Conservation (phyloP, 2,113 vertebrate genomes). For the Hippolais icterina region DNA sequence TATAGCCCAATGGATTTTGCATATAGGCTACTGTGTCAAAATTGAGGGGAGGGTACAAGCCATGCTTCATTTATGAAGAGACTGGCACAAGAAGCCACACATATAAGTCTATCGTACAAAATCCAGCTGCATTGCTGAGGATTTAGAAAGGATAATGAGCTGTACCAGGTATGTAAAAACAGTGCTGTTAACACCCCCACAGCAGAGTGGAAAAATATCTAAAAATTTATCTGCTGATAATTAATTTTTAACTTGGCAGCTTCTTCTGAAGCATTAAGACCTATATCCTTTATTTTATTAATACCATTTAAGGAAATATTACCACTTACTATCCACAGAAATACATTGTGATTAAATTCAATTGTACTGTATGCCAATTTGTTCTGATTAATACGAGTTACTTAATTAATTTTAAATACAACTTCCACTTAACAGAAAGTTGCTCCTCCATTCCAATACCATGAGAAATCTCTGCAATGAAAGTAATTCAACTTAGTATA, state of each 20-base stretch:
- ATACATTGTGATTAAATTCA: not conserved
- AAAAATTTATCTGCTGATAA: not conserved
- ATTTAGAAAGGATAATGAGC: not conserved
- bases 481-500: not conserved
- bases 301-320: not conserved
- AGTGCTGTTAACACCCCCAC: not conserved
- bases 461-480: not conserved
- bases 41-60: not conserved
- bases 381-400: not conserved
- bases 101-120: not conserved
- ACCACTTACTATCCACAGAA: not conserved
- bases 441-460: not conserved
- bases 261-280: not conserved
- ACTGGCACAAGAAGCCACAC: not conserved
- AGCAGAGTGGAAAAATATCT: not conserved
- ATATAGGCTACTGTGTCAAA: not conserved
- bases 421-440: not conserved
- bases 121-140: not conserved
- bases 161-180: not conserved
- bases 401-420: not conserved
- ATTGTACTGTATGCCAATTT: not conserved
- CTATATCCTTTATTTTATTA: not conserved
- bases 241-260: not conserved
- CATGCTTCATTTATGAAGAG: not conserved
- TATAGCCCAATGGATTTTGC: not conserved